phyloP scores from a whole-genome alignment of 2,888 invertebrate species.

The Rhagonycha fulva region DNA sequence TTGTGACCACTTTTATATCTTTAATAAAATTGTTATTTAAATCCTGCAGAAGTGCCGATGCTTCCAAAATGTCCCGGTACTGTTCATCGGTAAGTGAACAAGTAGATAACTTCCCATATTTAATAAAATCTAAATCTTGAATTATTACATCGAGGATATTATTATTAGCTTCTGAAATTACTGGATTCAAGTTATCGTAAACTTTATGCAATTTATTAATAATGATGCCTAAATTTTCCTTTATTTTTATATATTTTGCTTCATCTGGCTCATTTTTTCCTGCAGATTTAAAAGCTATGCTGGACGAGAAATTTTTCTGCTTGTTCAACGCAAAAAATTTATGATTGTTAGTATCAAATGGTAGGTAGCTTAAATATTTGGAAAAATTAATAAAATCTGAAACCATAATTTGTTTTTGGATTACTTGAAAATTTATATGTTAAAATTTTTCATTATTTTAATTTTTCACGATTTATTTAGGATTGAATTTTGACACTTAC shows the following conservation, averaged over 20 bases:
- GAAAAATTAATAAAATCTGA: neutral
- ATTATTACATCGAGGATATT: neutral
- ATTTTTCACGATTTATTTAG: neutral
- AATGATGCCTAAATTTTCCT: neutral
- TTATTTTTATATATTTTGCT: neutral
- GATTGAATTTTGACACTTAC: neutral
- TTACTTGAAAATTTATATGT: neutral
- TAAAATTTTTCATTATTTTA: neutral
- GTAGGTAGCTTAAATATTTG: neutral
- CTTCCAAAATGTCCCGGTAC: neutral
- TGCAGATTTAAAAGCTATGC: neutral
- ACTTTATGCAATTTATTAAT: neutral
- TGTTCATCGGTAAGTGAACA: neutral
- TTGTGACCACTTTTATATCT: neutral
- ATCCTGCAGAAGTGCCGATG: neutral
- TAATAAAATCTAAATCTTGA: neutral
- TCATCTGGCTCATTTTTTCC: neutral
- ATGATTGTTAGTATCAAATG: neutral
- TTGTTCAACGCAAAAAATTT: neutral
- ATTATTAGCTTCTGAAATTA: neutral
- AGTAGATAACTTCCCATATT: neutral
- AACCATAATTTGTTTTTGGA: neutral
- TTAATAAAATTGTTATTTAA: neutral
- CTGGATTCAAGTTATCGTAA: neutral
- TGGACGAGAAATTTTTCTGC: neutral